Percentiles rank a stretch among this genome's conserved stretches.
Conservation (phyloP, 1,140 invertebrate genomes). For the Chrysomallon squamiferum region DNA sequence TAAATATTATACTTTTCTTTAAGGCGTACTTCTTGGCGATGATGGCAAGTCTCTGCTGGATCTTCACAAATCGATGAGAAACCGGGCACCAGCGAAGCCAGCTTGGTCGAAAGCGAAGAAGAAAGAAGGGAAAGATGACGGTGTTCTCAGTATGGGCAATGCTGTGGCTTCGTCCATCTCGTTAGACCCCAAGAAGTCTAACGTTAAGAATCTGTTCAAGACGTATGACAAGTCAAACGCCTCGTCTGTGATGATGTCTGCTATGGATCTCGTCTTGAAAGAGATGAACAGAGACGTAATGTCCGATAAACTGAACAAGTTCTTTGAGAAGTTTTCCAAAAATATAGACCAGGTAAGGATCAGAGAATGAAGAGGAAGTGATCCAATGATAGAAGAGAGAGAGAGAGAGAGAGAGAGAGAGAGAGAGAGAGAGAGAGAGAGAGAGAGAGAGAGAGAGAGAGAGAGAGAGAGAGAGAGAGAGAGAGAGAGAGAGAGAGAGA, state of each 20-base stretch:
- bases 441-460: too few species aligned
- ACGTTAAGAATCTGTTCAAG: conserved; percentile 27
- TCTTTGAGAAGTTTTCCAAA: conserved; percentile 40
- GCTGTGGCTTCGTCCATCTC: conserved; percentile 24
- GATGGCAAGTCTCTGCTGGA: conserved; percentile 34
- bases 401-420: too few species aligned
- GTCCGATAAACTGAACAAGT: conserved; percentile 25
- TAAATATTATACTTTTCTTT: neutral
- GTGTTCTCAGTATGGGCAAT: conserved; percentile 36
- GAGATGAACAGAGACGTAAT: conserved; percentile 29
- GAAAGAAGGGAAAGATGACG: neutral
- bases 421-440: too few species aligned
- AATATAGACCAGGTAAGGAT: conserved; percentile 32
- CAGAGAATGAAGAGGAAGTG: neutral
- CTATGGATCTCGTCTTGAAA: conserved; percentile 26
- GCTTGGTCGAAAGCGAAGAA: conserved; percentile 34
- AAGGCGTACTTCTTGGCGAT: conserved; percentile 32
- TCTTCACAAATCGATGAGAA: conserved; percentile 44
- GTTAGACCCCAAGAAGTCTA: conserved; percentile 21
- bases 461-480: too few species aligned
- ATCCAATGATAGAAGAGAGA: too few species aligned
- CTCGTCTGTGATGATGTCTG: conserved; percentile 27
- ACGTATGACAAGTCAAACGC: conserved; percentile 20
- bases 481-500: too few species aligned
- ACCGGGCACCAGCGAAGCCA: conserved; percentile 36